Base-by-base conservation (phyloP, 2,113 vertebrate species). In the Noturus placidus region DNA sequence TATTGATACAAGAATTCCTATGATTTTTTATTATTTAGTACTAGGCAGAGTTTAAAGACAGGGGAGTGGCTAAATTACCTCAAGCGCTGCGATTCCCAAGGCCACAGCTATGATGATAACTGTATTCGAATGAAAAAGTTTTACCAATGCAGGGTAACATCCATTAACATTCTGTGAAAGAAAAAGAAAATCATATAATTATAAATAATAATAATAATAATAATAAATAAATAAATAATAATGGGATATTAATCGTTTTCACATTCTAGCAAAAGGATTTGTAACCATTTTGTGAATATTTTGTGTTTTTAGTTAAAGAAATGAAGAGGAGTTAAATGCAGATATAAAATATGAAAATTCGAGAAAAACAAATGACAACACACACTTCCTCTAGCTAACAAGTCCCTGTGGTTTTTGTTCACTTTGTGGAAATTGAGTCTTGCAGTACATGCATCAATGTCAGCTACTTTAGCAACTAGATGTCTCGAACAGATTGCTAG, bases 81-180 rank as follows among this genome's bases (percentile, higher is more conserved):
- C 95, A 69, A 97, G 90, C 20, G 33, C 93, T 19, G 94, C 94
- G 25, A 96, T 95, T 30, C 93, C 95, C 17, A 96, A 86, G 2
- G 94, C 95, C 15, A 96, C 94, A 1, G 27, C 95, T 70, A 94
- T 93, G 4, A 96, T 92, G 11, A 93, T 92, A 14, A 89, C 90
- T 0, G 89, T 79, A 88, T 97, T 96, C 0, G 90, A 46, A 0
- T 94, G 88, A 50, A 96, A 78, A 77, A 96, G 88, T 0, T 83
- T 1, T 65, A 90, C 54, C 70, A 97, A 89, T 57, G 90, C 91
- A 3, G 25, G 46, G 54, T 92, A 94, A 85, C 96, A 97, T 7
- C 96, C 96, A 1, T 86, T 1, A 7, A 93, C 0, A 0, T 2
- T 38, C 94, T 95, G 80, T 86, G 46, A 30, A 86, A 30, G 50